Percentiles rank a stretch among this genome's conserved stretches.
These are phyloP conservation scores for Eupristina koningsbergeri DNA, from an alignment of 1,140 invertebrate species.

Conservation along the genomic window DNA sequence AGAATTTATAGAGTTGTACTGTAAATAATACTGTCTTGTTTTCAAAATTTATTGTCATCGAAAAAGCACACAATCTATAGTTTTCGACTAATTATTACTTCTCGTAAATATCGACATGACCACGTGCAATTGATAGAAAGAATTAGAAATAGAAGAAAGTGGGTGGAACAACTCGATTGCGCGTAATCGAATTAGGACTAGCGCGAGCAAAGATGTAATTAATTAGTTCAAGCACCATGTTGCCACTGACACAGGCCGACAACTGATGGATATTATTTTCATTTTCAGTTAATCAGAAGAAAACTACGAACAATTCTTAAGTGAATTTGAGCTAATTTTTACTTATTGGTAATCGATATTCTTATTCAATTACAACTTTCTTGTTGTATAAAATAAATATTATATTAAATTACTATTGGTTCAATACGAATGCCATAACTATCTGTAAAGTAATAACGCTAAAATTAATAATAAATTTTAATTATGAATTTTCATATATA, in stretches of 20 bases:
- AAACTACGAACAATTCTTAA: conserved; percentile 44
- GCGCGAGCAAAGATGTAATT: conserved; percentile 65
- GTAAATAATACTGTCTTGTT: too few species aligned
- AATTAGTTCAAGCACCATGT: conserved; percentile 69
- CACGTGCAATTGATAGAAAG: conserved; percentile 7
- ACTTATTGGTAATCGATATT: conserved; percentile 43
- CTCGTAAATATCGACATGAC: background rate
- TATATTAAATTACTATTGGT: background rate
- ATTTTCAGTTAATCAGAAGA: conserved; percentile 25
- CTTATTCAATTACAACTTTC: conserved; percentile 12
- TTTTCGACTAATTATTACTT: background rate
- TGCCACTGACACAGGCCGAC: conserved; percentile 59
- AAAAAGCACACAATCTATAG: too few species aligned
- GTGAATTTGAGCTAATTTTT: conserved; percentile 42
- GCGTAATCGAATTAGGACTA: conserved; percentile 68
- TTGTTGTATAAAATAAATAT: background rate
- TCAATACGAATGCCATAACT: background rate
- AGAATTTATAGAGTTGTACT: too few species aligned
- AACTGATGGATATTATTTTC: conserved; percentile 49
- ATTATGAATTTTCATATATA: background rate
- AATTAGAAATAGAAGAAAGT: conserved; percentile 26
- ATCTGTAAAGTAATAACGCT: background rate
- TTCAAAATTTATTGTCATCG: too few species aligned
- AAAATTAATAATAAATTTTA: background rate
- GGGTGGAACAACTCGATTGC: conserved; percentile 66